Evolutionary conservation across 2,888 invertebrate genomes (phyloP), one percentile per base, ranked within the genome.

Genomic region (Nebria salina): DNA sequence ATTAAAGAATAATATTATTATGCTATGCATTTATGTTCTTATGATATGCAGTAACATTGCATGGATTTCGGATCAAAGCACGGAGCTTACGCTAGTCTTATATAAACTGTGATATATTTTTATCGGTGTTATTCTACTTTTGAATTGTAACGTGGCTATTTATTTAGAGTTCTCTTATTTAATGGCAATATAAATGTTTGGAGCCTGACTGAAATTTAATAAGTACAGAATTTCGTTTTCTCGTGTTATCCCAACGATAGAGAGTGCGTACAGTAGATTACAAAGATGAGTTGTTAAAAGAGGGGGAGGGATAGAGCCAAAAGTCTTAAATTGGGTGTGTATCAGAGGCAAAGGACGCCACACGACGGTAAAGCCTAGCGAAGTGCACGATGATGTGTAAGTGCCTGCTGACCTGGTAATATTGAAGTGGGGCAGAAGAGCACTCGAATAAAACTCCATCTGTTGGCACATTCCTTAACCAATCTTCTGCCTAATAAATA

Each of bases 361-460:
- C 13, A 54, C 54, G 54, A 54, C 54, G 54, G 11, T 54, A 13
- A 54, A 54, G 54, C 54, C 54, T 54, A 54, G 54, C 54, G 54
- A 34, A 34, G 34, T 34, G 34, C 34, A 34, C 34, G 34, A 34
- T 34, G 34, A 54, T 54, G 54, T 54, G 54, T 54, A 54, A 70
- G 70, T 70, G 34, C 26, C 70, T 54, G 54, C 54, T 70, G 70
- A 70, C 70, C 25, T 70, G 70, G 70, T 70, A 70, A 70, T 70
- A 70, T 70, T 34, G 54, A 54, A n/a, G 70, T 70, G 25, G 70
- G 26, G 34, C 70, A 70, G 20, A 20, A 70, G 70, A 13, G 70
- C 34, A 70, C 70, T 70, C 34, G 70, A 70, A 34, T 26, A 70
- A 70, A 70, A 26, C 25, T 70, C 34, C 70, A 25, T 70, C 70